Percentiles rank a stretch among this genome's conserved stretches.
Evolutionary conservation across 2,113 vertebrate genomes (phyloP).

Genomic region (Ammodytes marinus): DNA sequence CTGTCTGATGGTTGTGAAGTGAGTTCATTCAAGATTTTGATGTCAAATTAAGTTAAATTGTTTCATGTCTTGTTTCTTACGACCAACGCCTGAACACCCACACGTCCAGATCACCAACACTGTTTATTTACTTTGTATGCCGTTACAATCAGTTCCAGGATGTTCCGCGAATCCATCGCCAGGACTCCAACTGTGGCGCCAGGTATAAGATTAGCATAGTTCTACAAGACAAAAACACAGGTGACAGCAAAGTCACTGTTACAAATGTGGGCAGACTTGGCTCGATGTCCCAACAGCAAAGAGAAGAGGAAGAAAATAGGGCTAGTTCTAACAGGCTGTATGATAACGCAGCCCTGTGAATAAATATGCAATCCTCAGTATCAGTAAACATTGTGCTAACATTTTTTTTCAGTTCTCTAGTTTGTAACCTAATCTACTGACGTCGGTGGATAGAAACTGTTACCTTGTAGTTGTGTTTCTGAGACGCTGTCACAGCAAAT

Average conservation of each 20-base stretch:
- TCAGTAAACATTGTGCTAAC: conserved; percentile 28
- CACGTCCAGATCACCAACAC: conserved; percentile 1
- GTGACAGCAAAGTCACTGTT: conserved; percentile 19
- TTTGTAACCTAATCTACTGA: background rate
- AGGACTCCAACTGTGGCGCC: conserved; percentile 94
- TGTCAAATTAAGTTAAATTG: conserved; percentile 1
- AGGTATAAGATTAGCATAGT: conserved; percentile 95
- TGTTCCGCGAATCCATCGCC: conserved; percentile 91
- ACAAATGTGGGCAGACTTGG: conserved; percentile 25
- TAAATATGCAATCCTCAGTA: conserved; percentile 53
- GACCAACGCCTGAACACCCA: background rate
- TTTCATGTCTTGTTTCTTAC: background rate
- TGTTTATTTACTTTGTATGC: conserved; percentile 92
- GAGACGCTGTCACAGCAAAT: conserved; percentile 93
- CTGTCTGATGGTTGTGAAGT: background rate
- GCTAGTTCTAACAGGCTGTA: conserved; percentile 72
- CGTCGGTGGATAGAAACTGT: conserved; percentile 43
- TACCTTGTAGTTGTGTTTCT: conserved; percentile 92
- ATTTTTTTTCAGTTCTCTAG: conserved; percentile 1
- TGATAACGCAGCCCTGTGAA: conserved; percentile 49
- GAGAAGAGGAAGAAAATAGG: conserved; percentile 10
- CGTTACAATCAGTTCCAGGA: conserved; percentile 93
- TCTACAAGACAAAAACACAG: conserved; percentile 81
- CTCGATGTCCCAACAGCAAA: conserved; percentile 7
- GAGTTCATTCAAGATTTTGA: background rate